Base-by-base conservation (phyloP, 2,113 vertebrate genomes). In the Pterocles orientalis region DNA sequence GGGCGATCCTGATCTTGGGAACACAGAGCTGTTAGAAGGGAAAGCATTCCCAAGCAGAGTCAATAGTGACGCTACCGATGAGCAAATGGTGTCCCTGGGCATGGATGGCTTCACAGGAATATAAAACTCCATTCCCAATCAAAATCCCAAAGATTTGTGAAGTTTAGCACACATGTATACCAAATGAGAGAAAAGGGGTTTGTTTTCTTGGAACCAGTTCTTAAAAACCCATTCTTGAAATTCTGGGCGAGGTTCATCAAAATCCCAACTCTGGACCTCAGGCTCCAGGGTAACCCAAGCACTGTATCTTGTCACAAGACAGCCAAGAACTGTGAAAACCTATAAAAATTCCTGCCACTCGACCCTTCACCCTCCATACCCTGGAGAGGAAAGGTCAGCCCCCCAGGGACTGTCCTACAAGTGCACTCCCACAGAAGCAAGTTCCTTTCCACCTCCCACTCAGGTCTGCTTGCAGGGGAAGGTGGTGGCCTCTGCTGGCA, bases 371-470 rank as follows among this genome's bases (percentile, higher is more conserved):
- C 3, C 21, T 56, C 33, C 33, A 9, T 2, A 28, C 2, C 8
- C 57, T 8, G 5, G 12, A 23, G 17, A 47, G 15, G 16, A 69
- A 58, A 93, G 4, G 9, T 9, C 19, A 47, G 28, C 1, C 18
- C 6, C 4, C 3, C 0, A 0, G 9, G 14, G 25, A 23, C 73
- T 15, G 14, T 53, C 19, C 29, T 62, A 25, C 41, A 12, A 41
- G 41, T 41, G 41, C 41, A 41, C 41, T 41, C 41, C 41, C 12
- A 13, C 41, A 41, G 41, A 60, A 53, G 8, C 9, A 36, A 53
- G 28, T 10, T 9, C 24, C 73, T 72, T 66, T 48, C 31, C 21
- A 9, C 7, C 7, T 15, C 28, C 25, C 9, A 7, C 13, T 23
- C 1, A 0, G 10, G n/a, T 19, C 45, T 68, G 31, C 26, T 78